Conservation (phyloP, 2,888 invertebrate genomes). For the Drosophila anomelani region DNA sequence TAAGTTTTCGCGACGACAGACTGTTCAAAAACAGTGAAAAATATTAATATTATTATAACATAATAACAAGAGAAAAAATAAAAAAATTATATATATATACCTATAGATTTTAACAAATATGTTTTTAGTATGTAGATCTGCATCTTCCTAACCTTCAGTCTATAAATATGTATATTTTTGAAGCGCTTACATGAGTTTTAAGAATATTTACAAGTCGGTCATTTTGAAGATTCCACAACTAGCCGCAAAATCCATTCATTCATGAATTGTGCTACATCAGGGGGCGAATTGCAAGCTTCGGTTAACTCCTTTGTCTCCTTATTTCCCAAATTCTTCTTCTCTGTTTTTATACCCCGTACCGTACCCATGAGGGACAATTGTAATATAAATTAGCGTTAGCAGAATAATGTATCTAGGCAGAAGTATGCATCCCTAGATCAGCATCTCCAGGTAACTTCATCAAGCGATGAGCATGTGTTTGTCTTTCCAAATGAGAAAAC, state of each 20-base stretch:
- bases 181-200: not conserved
- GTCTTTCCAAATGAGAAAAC: not conserved
- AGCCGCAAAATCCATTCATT: conserved; percentile 29
- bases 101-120: not conserved
- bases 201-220: conserved; percentile 50
- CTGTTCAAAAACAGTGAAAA: not conserved
- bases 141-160: too few relatives aligned
- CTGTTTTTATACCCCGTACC: not conserved
- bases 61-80: not conserved
- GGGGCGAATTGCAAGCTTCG: conserved; percentile 66
- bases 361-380: not conserved
- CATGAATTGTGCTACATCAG: conserved; percentile 42
- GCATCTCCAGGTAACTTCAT: not conserved
- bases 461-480: not conserved
- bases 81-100: not conserved
- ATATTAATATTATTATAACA: not conserved
- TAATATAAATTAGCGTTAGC: not conserved
- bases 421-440: not conserved
- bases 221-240: not conserved
- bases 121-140: not conserved
- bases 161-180: not conserved
- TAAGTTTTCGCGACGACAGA: too few relatives aligned
- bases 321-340: conserved; percentile 59
- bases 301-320: conserved; percentile 63
- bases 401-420: not conserved